These are phyloP conservation scores for Pangasius sanitwongsei DNA, from an alignment of 2,797 vertebrate genomes.

Conservation along the genomic window DNA sequence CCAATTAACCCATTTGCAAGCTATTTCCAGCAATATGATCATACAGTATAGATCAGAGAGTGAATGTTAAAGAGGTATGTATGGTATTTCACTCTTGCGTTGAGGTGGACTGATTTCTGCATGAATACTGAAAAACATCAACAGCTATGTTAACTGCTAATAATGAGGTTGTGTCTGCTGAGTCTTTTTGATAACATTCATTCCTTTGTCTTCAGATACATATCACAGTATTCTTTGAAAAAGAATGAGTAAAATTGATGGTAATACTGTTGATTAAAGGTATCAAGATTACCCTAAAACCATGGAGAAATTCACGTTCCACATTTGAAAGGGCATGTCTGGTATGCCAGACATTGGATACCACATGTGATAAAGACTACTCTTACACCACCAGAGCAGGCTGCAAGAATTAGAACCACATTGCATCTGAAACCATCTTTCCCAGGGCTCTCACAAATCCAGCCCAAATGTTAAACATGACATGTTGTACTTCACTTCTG, in stretches of 20 bases:
- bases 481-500: slow-evolving; percentile 54
- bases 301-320: slow-evolving; percentile 50
- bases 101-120: slow-evolving; percentile 31
- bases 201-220: slow-evolving; percentile 50
- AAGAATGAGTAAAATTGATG: slow-evolving; percentile 37
- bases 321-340: slow-evolving; percentile 57
- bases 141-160: slow-evolving; percentile 45
- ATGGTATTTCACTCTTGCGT: slow-evolving; percentile 21
- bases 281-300: slow-evolving; percentile 53
- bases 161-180: slow-evolving; percentile 31
- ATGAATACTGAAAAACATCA: slow-evolving; percentile 35
- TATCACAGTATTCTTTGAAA: slow-evolving; percentile 45
- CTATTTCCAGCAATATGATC: slow-evolving; percentile 15
- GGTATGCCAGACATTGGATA: slow-evolving; percentile 58
- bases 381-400: slow-evolving; percentile 55
- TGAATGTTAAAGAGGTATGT: neutral
- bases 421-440: slow-evolving; percentile 58
- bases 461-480: slow-evolving; percentile 56
- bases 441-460: slow-evolving; percentile 54
- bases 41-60: slow-evolving; percentile 1
- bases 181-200: slow-evolving; percentile 38
- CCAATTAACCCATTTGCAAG: neutral
- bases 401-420: slow-evolving; percentile 63
- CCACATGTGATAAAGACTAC: slow-evolving; percentile 59
- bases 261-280: slow-evolving; percentile 57